phyloP scores from a whole-genome alignment of 2,797 vertebrate genomes.

The Alcedo quadribrachys region DNA sequence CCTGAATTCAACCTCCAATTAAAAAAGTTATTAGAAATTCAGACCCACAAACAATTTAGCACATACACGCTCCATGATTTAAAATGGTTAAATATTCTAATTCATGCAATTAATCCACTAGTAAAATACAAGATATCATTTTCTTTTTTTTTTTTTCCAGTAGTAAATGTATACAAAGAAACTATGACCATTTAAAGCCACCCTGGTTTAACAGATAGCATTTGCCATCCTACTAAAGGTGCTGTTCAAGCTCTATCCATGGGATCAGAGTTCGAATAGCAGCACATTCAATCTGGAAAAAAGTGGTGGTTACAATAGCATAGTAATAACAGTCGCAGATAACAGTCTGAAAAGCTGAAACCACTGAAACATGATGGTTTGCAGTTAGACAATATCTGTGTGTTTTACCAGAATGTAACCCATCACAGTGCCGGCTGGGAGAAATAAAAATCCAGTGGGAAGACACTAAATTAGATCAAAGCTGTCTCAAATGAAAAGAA shows the following conservation, averaged over 20 bases:
- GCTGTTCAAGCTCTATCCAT: neutral
- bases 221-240: constrained; percentile 10
- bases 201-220: neutral
- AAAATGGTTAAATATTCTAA: neutral
- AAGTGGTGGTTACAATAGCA: neutral
- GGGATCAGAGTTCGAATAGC: constrained; percentile 41
- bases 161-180: neutral
- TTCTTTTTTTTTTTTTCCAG: neutral
- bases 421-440: neutral
- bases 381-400: constrained; percentile 46
- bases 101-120: neutral
- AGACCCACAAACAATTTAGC: neutral
- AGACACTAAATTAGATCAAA: constrained; percentile 35
- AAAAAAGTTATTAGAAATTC: constrained; percentile 18
- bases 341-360: constrained; percentile 44
- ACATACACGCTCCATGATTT: neutral
- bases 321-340: constrained; percentile 29
- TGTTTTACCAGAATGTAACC: constrained; percentile 29
- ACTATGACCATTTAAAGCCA: neutral
- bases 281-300: constrained; percentile 34
- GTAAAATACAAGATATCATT: neutral
- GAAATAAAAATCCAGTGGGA: constrained; percentile 54
- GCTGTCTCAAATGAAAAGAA: constrained; percentile 22
- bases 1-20: constrained; percentile 34
- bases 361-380: constrained; percentile 18